Evolutionary conservation across 2,888 invertebrate genomes (phyloP).

Genomic region (Chalcis sispes): DNA sequence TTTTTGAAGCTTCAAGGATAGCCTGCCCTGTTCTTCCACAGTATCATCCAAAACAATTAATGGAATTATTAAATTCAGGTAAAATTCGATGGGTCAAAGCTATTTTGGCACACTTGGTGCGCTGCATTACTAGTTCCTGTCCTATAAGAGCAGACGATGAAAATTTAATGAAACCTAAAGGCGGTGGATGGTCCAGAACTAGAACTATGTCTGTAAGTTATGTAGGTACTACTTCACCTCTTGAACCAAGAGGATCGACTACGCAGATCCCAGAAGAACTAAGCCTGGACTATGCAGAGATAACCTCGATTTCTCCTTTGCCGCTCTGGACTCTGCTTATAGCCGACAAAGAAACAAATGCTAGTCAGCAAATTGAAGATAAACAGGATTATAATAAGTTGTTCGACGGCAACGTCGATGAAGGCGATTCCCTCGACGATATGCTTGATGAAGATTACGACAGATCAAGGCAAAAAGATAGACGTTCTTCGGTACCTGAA

Average conservation of each 20-base stretch:
- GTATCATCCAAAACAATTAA: constrained; percentile 98
- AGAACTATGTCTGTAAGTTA: constrained; percentile 93
- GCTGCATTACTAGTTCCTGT: constrained; percentile 80
- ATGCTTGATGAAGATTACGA: constrained; percentile 85
- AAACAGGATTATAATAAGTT: constrained; percentile 91
- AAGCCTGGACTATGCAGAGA: constrained; percentile 94
- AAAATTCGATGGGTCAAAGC: constrained; percentile 99
- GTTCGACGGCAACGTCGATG: constrained; percentile 88
- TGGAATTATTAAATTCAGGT: constrained; percentile 98
- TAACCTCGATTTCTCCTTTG: constrained; percentile 97
- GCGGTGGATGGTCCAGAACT: constrained; percentile 89
- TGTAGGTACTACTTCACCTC: constrained; percentile 86
- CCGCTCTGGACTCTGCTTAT: constrained; percentile 97
- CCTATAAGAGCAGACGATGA: constrained; percentile 77
- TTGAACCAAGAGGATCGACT: constrained; percentile 86
- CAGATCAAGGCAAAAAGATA: constrained; percentile 79
- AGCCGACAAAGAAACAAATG: constrained; percentile 88
- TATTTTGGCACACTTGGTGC: constrained; percentile 96
- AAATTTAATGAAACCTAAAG: constrained; percentile 77
- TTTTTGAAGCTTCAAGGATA: constrained; percentile 97
- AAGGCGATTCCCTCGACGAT: constrained; percentile 89
- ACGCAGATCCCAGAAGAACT: constrained; percentile 91
- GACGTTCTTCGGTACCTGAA: constrained; percentile 84
- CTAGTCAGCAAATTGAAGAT: constrained; percentile 73
- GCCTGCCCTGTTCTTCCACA: constrained; percentile 99